Evolutionary conservation across 2,113 vertebrate genomes (phyloP).

Genomic region (Emydocephalus ijimae): DNA sequence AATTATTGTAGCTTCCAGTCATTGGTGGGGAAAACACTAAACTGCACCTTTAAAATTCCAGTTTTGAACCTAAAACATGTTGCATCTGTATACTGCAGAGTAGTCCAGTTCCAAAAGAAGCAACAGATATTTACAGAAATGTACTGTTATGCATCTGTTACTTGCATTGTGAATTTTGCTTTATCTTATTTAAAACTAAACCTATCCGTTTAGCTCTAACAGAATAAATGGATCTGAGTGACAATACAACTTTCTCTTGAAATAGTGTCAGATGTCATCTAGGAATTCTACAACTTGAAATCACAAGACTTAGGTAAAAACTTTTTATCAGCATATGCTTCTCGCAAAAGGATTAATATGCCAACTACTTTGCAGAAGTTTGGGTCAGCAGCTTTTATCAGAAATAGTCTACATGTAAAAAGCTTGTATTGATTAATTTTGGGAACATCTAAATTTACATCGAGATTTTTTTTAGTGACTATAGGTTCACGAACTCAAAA

Average conservation of each 20-base stretch:
- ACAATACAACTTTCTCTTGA: slow-evolving; percentile 1
- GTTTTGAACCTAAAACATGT: not conserved
- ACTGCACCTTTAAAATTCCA: not conserved
- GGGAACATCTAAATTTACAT: not conserved
- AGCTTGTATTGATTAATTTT: slow-evolving; percentile 8
- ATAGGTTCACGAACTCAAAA: not conserved
- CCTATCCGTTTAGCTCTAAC: not conserved
- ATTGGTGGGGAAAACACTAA: not conserved
- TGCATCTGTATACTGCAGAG: not conserved
- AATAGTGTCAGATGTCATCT: not conserved
- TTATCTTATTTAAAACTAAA: not conserved
- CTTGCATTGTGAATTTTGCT: not conserved
- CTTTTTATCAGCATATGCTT: not conserved
- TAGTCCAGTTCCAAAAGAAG: not conserved
- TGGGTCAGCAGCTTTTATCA: not conserved
- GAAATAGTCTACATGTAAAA: not conserved
- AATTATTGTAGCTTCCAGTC: not conserved
- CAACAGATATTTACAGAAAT: not conserved
- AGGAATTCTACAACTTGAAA: not conserved
- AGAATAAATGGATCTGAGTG: not conserved
- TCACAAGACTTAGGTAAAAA: rapidly evolving
- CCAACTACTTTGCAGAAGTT: not conserved
- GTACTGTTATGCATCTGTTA: not conserved
- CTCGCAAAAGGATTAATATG: not conserved
- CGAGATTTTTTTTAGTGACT: not conserved